Conservation (phyloP, 2,888 invertebrate genomes). For the Gandaritis pyraliata region DNA sequence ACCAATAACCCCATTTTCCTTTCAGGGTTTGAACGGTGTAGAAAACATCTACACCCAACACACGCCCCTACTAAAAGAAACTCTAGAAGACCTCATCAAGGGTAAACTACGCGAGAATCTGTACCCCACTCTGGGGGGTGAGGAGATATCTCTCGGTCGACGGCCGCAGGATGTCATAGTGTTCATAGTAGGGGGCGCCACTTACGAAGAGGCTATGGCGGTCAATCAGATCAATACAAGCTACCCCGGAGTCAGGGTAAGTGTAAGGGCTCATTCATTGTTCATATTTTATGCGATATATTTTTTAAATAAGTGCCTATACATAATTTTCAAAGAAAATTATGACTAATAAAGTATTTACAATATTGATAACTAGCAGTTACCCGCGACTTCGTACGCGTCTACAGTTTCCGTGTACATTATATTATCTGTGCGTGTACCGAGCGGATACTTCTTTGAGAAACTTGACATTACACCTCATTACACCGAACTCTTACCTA, state of each 20-base stretch:
- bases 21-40: conserved; percentile 94
- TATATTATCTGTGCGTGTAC: too few relatives aligned
- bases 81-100: conserved; percentile 94
- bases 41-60: conserved; percentile 99
- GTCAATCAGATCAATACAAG: conserved; percentile 90
- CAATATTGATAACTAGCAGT: too few relatives aligned
- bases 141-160: conserved; percentile 72
- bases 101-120: conserved; percentile 94
- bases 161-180: conserved; percentile 97
- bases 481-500: too few relatives aligned
- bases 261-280: too few relatives aligned
- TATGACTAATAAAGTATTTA: too few relatives aligned
- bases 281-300: too few relatives aligned
- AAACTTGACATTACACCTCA: too few relatives aligned
- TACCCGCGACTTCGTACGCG: too few relatives aligned
- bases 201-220: conserved; percentile 96
- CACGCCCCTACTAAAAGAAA: conserved; percentile 94
- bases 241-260: conserved; percentile 87
- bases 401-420: too few relatives aligned
- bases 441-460: too few relatives aligned
- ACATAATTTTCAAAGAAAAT: too few relatives aligned
- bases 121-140: conserved; percentile 92
- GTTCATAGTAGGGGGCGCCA: conserved; percentile 97
- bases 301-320: too few relatives aligned
- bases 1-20: background rate